Conservation (phyloP, 2,113 vertebrate genomes). For the Entelurus aequoreus region DNA sequence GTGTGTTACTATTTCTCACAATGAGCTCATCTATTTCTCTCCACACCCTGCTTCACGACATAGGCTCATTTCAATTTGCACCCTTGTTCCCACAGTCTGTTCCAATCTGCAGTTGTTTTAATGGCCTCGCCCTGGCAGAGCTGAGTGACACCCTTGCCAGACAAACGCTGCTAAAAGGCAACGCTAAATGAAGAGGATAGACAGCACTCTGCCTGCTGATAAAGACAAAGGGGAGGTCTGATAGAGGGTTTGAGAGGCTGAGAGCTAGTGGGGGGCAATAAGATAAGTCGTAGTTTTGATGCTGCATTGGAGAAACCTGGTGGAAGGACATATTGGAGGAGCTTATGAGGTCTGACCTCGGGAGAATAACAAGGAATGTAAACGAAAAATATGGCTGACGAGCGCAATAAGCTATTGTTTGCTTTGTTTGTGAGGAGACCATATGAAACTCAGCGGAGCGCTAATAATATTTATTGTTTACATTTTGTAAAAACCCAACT, state of each 20-base stretch:
- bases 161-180: conserved; percentile 39
- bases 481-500: neutral
- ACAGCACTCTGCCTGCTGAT: conserved; percentile 51
- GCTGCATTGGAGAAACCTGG: neutral
- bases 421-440: conserved; percentile 1
- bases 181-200: conserved; percentile 67
- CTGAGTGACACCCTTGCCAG: conserved; percentile 60
- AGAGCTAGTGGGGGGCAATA: neutral
- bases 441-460: neutral
- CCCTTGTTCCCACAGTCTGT: conserved; percentile 66
- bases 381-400: conserved; percentile 9
- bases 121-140: conserved; percentile 63
- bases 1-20: conserved; percentile 45
- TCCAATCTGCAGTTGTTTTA: conserved; percentile 72
- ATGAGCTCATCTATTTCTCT: conserved; percentile 59
- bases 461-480: neutral
- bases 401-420: neutral
- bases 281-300: neutral
- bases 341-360: conserved; percentile 3
- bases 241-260: conserved; percentile 18
- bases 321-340: neutral
- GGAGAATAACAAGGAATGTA: neutral
- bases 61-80: conserved; percentile 63
- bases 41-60: conserved; percentile 48
- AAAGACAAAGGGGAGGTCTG: conserved; percentile 19